These are phyloP conservation scores for Drosophila vallismaia DNA, from an alignment of 2,888 invertebrate genomes.

Conservation along the genomic window DNA sequence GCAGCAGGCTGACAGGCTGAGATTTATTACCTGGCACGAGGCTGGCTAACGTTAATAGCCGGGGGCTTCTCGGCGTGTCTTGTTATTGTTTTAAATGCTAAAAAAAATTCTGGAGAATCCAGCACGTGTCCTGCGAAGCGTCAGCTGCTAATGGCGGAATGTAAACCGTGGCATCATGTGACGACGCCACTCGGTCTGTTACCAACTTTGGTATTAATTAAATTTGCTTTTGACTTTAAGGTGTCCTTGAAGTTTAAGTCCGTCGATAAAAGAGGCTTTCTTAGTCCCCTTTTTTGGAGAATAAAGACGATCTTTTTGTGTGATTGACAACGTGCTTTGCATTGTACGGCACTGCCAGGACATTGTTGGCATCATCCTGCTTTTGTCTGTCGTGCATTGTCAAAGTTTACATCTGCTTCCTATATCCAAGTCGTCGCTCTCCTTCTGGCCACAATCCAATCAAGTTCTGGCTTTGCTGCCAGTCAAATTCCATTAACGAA, in stretches of 20 bases:
- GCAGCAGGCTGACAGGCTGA: conserved; percentile 61
- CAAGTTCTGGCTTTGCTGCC: conserved; percentile 32
- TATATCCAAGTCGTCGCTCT: no score
- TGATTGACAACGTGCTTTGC: conserved; percentile 60
- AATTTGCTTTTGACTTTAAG: conserved; percentile 60
- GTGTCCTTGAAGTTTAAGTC: conserved; percentile 41
- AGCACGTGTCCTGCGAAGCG: conserved; percentile 36
- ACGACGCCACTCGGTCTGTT: conserved; percentile 22
- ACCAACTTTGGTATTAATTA: conserved; percentile 53
- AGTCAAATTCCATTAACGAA: conserved; percentile 51
- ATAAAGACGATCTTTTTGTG: conserved; percentile 12
- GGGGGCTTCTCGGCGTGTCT: conserved; percentile 34
- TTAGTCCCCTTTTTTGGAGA: not conserved
- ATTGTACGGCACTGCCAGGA: conserved; percentile 24
- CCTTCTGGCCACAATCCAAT: conserved; percentile 53
- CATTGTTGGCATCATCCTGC: conserved; percentile 16
- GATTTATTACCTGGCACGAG: conserved; percentile 67
- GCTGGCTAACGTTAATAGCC: conserved; percentile 60
- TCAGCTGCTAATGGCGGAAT: conserved; percentile 54
- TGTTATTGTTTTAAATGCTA: conserved; percentile 57
- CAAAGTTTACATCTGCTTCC: conserved; percentile 35
- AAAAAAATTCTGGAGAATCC: conserved; percentile 44
- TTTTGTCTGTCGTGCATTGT: conserved; percentile 43
- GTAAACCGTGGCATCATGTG: conserved; percentile 51
- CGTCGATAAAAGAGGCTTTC: not conserved